A percentile compares a stretch with the other conserved stretches of the same genome.
Evolutionary conservation across 1,140 invertebrate genomes (phyloP).

Genomic region (Lordiphosa mommai): DNA sequence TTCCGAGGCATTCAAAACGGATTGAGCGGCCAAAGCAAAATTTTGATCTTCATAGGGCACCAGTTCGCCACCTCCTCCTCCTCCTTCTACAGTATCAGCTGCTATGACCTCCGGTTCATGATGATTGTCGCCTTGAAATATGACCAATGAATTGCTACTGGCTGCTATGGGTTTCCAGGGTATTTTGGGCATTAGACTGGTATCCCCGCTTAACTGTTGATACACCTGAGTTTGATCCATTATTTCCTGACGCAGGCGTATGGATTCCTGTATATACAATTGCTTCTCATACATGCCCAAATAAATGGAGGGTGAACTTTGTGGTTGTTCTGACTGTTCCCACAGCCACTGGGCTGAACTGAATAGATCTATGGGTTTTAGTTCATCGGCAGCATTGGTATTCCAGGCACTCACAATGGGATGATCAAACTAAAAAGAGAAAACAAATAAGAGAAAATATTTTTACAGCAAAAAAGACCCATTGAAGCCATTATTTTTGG

Average conservation of each 20-base stretch:
- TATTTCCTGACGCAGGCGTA: slow-evolving; percentile 75
- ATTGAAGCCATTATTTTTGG: too few relatives aligned
- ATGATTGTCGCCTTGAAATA: slow-evolving; percentile 63
- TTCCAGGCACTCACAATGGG: slow-evolving; percentile 93
- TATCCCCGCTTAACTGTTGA: slow-evolving; percentile 74
- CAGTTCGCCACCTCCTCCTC: slow-evolving; percentile 38
- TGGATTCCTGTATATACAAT: slow-evolving; percentile 86
- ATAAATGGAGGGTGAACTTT: slow-evolving; percentile 85
- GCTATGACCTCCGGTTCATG: slow-evolving; percentile 26
- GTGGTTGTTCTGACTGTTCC: slow-evolving; percentile 59
- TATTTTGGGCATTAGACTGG: slow-evolving; percentile 80
- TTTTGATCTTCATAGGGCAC: slow-evolving; percentile 68
- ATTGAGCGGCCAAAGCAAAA: slow-evolving; percentile 82
- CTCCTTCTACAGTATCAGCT: slow-evolving; percentile 26
- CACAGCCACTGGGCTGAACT: slow-evolving; percentile 81
- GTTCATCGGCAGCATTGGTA: slow-evolving; percentile 82
- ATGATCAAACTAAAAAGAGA: slow-evolving; percentile 84
- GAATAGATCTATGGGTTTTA: slow-evolving; percentile 89
- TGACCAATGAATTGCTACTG: slow-evolving; percentile 65
- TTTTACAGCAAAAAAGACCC: too few relatives aligned
- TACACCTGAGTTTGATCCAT: slow-evolving; percentile 53
- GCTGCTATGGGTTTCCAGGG: slow-evolving; percentile 87
- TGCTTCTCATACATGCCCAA: slow-evolving; percentile 91
- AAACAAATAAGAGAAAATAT: slow-evolving; percentile 12
- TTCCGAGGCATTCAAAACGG: slow-evolving; percentile 85